Conservation (phyloP, 2,113 vertebrate genomes). For the Heteronetta atricapilla region DNA sequence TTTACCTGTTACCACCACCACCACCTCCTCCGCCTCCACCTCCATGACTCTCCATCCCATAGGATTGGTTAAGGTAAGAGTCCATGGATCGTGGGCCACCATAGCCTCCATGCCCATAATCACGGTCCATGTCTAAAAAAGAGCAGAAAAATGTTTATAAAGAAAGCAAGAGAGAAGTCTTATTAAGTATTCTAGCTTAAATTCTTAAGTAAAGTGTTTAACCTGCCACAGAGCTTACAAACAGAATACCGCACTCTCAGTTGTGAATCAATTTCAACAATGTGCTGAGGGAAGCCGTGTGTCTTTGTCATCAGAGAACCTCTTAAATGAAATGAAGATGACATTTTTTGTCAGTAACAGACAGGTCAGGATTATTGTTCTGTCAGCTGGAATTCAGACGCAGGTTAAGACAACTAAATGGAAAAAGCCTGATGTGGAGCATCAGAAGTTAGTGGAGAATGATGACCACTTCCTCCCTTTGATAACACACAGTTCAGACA, state of each 20-base stretch:
- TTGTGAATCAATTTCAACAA: not conserved
- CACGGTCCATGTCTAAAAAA: conserved; percentile 83
- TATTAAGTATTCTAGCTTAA: conserved; percentile 12
- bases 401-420: not conserved
- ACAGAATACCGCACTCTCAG: conserved; percentile 4
- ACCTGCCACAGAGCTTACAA: conserved; percentile 30
- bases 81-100: conserved; percentile 85
- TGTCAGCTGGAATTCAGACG: not conserved
- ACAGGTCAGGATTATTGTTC: not conserved
- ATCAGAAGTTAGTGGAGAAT: not conserved
- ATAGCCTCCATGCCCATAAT: conserved; percentile 85
- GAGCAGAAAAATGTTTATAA: conserved; percentile 74
- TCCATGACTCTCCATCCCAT: conserved; percentile 83
- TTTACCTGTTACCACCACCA: conserved; percentile 85
- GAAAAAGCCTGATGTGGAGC: not conserved
- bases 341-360: not conserved
- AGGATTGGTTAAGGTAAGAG: conserved; percentile 83
- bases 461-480: not conserved
- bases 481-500: not conserved
- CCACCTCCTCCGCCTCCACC: conserved; percentile 82
- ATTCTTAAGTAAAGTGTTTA: conserved; percentile 8
- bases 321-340: not conserved
- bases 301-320: not conserved
- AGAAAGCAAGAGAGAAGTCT: conserved; percentile 51
- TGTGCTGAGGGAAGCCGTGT: not conserved